These are phyloP conservation scores for Brienomyrus brachyistius DNA, from an alignment of 2,113 vertebrate species.

Conservation along the genomic window DNA sequence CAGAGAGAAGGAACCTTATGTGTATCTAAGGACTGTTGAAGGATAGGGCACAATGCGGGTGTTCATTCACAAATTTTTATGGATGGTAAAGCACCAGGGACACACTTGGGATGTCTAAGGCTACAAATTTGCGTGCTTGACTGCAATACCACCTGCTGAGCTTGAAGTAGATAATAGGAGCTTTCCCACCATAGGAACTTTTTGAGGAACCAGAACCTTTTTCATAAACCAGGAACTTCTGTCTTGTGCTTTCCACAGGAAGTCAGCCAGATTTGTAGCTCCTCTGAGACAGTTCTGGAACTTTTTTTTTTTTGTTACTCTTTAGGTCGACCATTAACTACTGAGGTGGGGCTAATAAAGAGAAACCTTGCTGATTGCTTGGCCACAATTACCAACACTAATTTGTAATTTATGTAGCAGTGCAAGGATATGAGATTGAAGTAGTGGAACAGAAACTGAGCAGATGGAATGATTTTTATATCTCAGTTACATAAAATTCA, in stretches of 20 bases:
- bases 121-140: not conserved
- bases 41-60: not conserved
- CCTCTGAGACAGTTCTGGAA: not conserved
- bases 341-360: not conserved
- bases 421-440: not conserved
- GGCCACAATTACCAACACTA: not conserved
- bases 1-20: not conserved
- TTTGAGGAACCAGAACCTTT: not conserved
- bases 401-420: not conserved
- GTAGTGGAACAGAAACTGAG: not conserved
- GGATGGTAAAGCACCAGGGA: not conserved
- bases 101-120: not conserved
- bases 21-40: not conserved
- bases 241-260: not conserved
- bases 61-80: not conserved
- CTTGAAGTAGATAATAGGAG: not conserved
- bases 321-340: not conserved
- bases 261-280: not conserved
- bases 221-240: not conserved
- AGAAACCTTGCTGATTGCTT: not conserved
- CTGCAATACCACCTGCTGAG: not conserved
- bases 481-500: not conserved
- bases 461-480: not conserved
- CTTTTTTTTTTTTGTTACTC: not conserved
- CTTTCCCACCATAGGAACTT: not conserved